Evolutionary conservation across 2,888 invertebrate genomes (phyloP).

Genomic region (Macrophya annulata): DNA sequence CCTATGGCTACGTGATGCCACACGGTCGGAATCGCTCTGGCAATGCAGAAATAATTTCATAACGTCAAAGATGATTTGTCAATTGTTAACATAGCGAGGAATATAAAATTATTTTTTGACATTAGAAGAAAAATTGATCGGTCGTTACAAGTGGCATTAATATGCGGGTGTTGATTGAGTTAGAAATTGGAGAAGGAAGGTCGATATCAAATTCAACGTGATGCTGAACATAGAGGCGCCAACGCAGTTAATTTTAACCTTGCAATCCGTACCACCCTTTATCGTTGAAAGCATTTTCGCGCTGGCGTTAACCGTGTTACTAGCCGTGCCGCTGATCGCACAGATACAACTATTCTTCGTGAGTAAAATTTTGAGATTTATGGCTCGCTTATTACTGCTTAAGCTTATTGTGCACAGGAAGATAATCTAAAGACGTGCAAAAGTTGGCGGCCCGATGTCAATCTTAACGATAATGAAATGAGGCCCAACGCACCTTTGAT

Average conservation of each 20-base stretch:
- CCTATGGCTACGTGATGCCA: conserved; percentile 16
- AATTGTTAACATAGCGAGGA: conserved; percentile 7
- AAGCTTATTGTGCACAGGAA: conserved; percentile 26
- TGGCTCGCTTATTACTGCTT: not conserved
- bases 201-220: conserved; percentile 58
- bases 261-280: conserved; percentile 71
- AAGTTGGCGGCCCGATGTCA: not conserved
- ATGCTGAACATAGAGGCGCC: conserved; percentile 70
- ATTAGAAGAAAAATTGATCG: conserved; percentile 16
- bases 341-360: conserved; percentile 70
- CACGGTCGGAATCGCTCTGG: not conserved
- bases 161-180: conserved; percentile 34
- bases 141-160: conserved; percentile 33
- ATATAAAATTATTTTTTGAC: not conserved
- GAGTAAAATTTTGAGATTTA: conserved; percentile 59
- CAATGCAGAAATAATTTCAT: not conserved
- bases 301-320: conserved; percentile 68
- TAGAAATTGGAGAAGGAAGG: conserved; percentile 31
- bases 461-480: conserved; percentile 21
- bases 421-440: conserved; percentile 33
- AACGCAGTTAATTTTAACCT: conserved; percentile 70
- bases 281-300: conserved; percentile 71
- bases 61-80: not conserved
- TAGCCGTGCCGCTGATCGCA: conserved; percentile 72
- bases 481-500: conserved; percentile 60